Base-by-base conservation (phyloP, 2,888 invertebrate genomes). In the Nephrocerus scutellatus region DNA sequence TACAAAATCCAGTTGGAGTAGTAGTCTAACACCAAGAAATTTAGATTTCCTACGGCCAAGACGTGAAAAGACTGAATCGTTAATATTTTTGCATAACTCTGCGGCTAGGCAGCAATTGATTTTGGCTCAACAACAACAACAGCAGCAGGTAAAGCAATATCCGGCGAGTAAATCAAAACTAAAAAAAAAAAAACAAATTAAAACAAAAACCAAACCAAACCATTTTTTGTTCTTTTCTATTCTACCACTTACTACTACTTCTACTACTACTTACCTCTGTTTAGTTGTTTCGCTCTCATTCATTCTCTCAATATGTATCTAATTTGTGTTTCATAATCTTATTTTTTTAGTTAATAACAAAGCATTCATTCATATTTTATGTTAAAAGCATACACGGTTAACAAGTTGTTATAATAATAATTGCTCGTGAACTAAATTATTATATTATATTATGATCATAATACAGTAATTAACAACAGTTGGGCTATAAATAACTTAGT, bases 31-130 rank as follows among this genome's bases (percentile, higher is more conserved):
- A 50, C 59, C 46, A 49, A 55, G 39, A 48, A 66, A 57, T 57
- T 64, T 56, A 53, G 68, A 69, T 58, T 70, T 77, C 49, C 63
- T 80, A 52, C 75, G 76, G 57, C 85, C 84, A 34, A 76, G 88
- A 58, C 75, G 88, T 57, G 88, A 89, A 76, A 87, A 87, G 74
- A 89, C 88, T 60, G 88, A 89, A 72, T 87, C 86, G 44, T 85
- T 86, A 68, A 86, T 88, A 63, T 80, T 85, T 55, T 76, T 84
- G 62, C 75, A 82, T 57, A 79, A 74, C 65, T 71, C 74, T 32
- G 72, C 73, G 43, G 70, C 70, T 42, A 65, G 74, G 37, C 71
- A 70, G 9, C 57, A 57, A 48, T 65, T 72, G 30, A 53, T 60
- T 42, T 56, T 62, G 43, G 58, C 58, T 38, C 62, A 54, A 30